Conservation (phyloP, 2,113 vertebrate genomes). For the Archilochus colubris region DNA sequence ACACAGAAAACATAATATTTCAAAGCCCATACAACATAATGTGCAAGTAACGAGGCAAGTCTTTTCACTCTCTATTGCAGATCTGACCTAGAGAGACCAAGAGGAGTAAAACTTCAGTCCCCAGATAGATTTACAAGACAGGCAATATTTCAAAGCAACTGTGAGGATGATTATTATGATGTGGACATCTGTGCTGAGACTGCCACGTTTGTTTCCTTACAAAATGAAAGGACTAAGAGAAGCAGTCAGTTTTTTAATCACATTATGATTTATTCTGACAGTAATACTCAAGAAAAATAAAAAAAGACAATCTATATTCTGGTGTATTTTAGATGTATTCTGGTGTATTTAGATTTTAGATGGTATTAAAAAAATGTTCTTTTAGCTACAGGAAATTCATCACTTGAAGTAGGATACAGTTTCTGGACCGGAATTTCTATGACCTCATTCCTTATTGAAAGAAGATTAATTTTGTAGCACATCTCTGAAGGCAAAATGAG, state of each 20-base stretch:
- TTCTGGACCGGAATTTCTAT: neutral
- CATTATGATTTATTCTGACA: neutral
- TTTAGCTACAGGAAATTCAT: neutral
- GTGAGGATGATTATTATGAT: neutral
- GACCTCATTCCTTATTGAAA: neutral
- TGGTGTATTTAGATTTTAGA: neutral
- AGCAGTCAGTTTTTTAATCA: slow-evolving; percentile 5
- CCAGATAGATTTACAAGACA: neutral
- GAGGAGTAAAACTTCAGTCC: neutral
- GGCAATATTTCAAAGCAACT: neutral
- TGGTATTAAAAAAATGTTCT: neutral
- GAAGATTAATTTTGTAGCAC: neutral
- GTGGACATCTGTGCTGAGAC: slow-evolving; percentile 45
- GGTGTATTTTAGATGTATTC: neutral
- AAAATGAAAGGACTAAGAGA: neutral
- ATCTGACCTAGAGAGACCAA: neutral
- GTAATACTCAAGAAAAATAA: neutral
- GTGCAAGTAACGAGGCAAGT: neutral
- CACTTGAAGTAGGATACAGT: neutral
- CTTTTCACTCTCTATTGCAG: neutral
- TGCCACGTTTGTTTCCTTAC: slow-evolving; percentile 23
- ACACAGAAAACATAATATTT: neutral
- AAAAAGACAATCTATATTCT: neutral
- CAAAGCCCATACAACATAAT: neutral
- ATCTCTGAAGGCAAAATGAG: neutral